Conservation (phyloP, 2,888 invertebrate genomes). For the Nomada ruficornis region DNA sequence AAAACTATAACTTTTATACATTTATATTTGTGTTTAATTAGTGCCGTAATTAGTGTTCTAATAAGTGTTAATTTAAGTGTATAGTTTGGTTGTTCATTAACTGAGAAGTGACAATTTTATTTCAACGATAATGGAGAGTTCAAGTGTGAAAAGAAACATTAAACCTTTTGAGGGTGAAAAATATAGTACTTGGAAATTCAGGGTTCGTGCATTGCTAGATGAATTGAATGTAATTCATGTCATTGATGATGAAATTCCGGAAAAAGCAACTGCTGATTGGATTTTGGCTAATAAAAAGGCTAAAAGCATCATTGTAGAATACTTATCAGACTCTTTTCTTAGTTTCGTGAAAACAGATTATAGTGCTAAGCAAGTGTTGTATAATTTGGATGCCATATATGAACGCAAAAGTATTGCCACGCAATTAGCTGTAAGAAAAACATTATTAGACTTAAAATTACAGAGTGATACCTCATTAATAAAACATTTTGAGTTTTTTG, state of each 20-base stretch:
- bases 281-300: not conserved
- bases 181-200: slow-evolving; percentile 3
- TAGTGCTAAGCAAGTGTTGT: not conserved
- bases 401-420: not conserved
- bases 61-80: no score
- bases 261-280: not conserved
- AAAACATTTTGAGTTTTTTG: no score
- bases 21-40: no score
- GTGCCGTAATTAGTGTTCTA: no score
- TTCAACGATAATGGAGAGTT: not conserved
- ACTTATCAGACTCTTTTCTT: not conserved
- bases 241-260: not conserved
- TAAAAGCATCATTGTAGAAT: not conserved
- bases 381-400: not conserved
- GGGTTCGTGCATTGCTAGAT: not conserved
- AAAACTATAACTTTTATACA: no score
- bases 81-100: not conserved
- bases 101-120: not conserved
- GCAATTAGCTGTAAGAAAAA: not conserved
- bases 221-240: not conserved
- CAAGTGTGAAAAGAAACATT: slow-evolving; percentile 1
- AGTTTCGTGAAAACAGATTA: not conserved
- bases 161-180: slow-evolving; percentile 1
- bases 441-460: not conserved
- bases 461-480: not conserved